phyloP scores from a whole-genome alignment of 2,113 vertebrate species.

The Pycnonotus jocosus region DNA sequence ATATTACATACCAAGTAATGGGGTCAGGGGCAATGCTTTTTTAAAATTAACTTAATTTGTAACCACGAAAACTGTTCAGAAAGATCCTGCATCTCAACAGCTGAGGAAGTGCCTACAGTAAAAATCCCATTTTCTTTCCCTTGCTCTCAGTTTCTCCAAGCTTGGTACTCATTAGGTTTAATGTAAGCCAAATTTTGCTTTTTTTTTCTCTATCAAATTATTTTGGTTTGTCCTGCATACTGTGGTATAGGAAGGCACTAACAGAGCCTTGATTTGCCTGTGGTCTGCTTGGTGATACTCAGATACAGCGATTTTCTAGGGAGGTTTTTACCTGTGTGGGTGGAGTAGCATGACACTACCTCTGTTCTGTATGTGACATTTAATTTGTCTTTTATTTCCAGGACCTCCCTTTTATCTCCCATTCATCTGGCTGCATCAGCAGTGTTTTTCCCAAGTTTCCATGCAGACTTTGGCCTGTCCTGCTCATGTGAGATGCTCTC shows the following conservation, averaged over 20 bases:
- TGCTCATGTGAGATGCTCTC: not conserved
- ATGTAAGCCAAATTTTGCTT: not conserved
- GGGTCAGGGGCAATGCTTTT: not conserved
- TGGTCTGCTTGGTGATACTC: not conserved
- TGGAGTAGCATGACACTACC: not conserved
- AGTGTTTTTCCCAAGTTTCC: not conserved
- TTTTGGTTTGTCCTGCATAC: not conserved
- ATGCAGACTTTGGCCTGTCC: not conserved
- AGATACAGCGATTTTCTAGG: not conserved
- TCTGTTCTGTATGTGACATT: not conserved
- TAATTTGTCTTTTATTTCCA: not conserved
- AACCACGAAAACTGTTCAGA: not conserved
- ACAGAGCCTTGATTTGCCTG: not conserved
- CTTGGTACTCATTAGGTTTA: not conserved
- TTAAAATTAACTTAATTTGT: not conserved
- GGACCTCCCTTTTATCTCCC: not conserved
- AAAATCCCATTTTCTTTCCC: not conserved
- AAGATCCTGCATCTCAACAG: not conserved
- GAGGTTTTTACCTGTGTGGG: not conserved
- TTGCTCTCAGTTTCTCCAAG: not conserved
- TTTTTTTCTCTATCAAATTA: too few species aligned
- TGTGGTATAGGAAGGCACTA: not conserved
- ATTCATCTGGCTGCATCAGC: not conserved
- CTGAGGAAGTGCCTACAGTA: not conserved
- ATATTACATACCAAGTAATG: not conserved